A percentile compares a stretch with the other conserved stretches of the same genome.
Conservation (phyloP, 2,888 invertebrate genomes). For the Diarsia rubi region DNA sequence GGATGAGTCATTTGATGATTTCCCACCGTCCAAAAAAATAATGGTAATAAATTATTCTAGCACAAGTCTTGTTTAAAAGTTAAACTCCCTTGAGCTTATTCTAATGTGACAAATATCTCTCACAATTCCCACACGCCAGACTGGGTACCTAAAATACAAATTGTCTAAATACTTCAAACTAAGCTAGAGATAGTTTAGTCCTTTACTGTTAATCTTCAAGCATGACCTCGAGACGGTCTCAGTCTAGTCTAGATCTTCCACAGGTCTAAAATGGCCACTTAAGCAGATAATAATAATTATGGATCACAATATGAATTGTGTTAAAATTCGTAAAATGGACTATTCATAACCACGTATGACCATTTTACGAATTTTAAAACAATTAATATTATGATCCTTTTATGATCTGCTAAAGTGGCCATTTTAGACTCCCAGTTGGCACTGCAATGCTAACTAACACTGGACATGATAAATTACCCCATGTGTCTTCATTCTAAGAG, state of each 20-base stretch:
- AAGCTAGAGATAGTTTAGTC: slow-evolving; percentile 10
- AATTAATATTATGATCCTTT: too few relatives aligned
- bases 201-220: slow-evolving; percentile 4
- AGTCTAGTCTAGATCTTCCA: slow-evolving; percentile 19
- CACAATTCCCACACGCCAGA: background rate
- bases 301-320: too few relatives aligned
- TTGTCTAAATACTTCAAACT: slow-evolving; percentile 27
- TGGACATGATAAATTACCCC: slow-evolving; percentile 35
- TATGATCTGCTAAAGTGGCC: too few relatives aligned
- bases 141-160: background rate
- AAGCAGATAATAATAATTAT: too few relatives aligned
- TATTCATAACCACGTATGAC: too few relatives aligned
- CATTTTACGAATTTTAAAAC: too few relatives aligned
- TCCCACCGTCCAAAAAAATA: too few relatives aligned
- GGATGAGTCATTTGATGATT: too few relatives aligned
- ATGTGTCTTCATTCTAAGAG: slow-evolving; percentile 49
- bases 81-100: background rate
- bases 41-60: background rate
- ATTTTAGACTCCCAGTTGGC: slow-evolving; percentile 18
- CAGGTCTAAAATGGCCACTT: too few relatives aligned
- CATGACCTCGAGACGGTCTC: slow-evolving; percentile 24
- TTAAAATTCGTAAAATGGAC: too few relatives aligned
- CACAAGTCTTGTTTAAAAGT: background rate
- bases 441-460: slow-evolving; percentile 22
- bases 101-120: slow-evolving; percentile 3